Conservation (phyloP, 2,888 invertebrate genomes). For the Drosophila sordidapex region DNA sequence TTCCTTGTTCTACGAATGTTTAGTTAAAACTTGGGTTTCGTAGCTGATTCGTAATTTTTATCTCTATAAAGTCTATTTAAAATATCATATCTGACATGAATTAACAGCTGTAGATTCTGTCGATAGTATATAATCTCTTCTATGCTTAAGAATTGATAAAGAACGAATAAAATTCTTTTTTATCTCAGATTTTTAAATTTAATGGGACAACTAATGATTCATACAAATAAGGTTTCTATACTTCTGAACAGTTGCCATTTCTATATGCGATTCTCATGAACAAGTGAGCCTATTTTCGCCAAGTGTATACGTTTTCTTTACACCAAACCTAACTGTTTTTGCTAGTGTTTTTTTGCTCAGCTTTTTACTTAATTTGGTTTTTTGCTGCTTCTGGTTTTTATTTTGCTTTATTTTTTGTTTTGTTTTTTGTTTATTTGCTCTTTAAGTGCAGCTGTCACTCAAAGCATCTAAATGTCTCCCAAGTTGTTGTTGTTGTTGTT, state of each 20-base stretch:
- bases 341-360: slow-evolving; percentile 2
- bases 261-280: not conserved
- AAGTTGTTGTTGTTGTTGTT: slow-evolving; percentile 47
- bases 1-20: not conserved
- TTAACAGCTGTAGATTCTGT: not conserved
- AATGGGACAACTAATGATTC: too few relatives aligned
- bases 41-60: not conserved
- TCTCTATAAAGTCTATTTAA: not conserved
- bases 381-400: slow-evolving; percentile 1
- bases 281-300: not conserved
- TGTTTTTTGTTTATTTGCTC: slow-evolving; percentile 51
- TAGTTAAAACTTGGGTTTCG: not conserved
- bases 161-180: too few relatives aligned
- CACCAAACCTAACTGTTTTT: slow-evolving; percentile 15
- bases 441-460: slow-evolving; percentile 80
- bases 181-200: too few relatives aligned
- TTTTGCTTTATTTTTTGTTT: slow-evolving; percentile 16
- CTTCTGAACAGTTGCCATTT: not conserved
- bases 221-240: not conserved
- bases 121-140: not conserved
- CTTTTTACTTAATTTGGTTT: slow-evolving; percentile 8
- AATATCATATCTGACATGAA: not conserved
- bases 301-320: slow-evolving; percentile 16
- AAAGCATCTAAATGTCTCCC: slow-evolving; percentile 76
- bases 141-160: too few relatives aligned